Evolutionary conservation across 2,888 invertebrate genomes (phyloP).

Genomic region (Dasysyrphus albostriatus): DNA sequence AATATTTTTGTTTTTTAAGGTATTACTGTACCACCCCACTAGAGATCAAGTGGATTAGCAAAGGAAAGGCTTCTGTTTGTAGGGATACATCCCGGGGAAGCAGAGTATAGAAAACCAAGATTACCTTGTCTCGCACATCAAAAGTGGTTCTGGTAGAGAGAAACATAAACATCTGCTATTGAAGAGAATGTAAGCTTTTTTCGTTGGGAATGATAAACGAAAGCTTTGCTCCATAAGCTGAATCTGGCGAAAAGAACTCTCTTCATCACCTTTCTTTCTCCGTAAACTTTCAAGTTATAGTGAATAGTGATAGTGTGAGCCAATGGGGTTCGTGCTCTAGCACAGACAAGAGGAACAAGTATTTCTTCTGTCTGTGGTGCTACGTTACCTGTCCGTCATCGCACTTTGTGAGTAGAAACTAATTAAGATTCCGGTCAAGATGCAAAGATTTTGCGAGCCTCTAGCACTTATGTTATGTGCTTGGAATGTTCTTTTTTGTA

Average conservation of each 20-base stretch:
- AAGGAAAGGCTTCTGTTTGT: neutral
- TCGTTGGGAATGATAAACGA: neutral
- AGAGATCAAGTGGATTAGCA: neutral
- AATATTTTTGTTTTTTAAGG: neutral
- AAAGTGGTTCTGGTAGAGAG: neutral
- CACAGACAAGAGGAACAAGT: too few species aligned
- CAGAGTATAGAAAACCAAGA: neutral
- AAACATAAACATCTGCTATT: neutral
- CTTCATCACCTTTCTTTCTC: neutral
- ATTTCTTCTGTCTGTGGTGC: neutral
- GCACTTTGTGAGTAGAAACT: slow-evolving; percentile 11
- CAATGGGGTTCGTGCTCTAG: neutral
- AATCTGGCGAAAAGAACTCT: neutral
- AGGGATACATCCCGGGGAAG: neutral
- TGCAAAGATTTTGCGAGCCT: slow-evolving; percentile 1
- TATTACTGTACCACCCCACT: neutral
- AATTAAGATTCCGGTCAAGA: slow-evolving; percentile 31
- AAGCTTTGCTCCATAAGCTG: neutral
- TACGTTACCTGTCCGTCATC: neutral
- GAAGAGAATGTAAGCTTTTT: neutral
- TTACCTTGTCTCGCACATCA: neutral
- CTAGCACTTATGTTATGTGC: slow-evolving; percentile 16
- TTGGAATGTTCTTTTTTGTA: neutral
- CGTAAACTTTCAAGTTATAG: neutral
- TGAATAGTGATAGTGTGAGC: neutral